Evolutionary conservation across 2,888 invertebrate species (phyloP), one percentile per base, ranked within the genome.

Genomic region (Euzophera pinguis): DNA sequence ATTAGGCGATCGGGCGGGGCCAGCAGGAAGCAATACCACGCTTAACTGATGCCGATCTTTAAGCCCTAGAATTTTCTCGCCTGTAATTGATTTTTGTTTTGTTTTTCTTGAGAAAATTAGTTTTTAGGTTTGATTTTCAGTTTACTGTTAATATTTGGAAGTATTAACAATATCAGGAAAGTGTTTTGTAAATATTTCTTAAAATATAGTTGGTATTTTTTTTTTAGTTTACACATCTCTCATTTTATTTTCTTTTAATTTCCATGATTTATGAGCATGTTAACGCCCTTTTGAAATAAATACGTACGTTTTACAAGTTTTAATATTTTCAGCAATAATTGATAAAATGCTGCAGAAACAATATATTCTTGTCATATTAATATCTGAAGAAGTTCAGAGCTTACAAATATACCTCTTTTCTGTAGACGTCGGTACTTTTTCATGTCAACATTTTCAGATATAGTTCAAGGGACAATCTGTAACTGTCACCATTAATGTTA

Each of bases 21-120:
- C 85, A 84, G 87, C 85, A 75, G 59, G 71, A 76, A 71, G 69
- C 81, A 78, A 87, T 84, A 80, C 80, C 70, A 82, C 81, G 81
- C 81, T 81, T 77, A 75, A 76, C 67, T 73, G 78, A 75, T 74
- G 74, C 71, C 71, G 71, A 69, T 78, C 78, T 78, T 80, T 72
- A 63, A 64, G 63, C 65, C 65, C 69, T 71, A 59, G 68, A 75
- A 76, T 78, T 75, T 73, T 75, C 66, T 61, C 69, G 65, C 65
- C 66, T 60, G 60, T 45, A 51, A 48, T 48, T 48, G 9, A 48
- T 48, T 38, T 38, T 13, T 10, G 6, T 27, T 7, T 27, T 3
- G 1, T 8, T 27, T 16, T 47, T 7, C 9, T 35, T 14, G 13
- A 12, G n/a, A n/a, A n/a, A n/a, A n/a, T n/a, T n/a, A n/a, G n/a